Conservation (phyloP, 2,888 invertebrate genomes). For the Malthinus flaveolus region DNA sequence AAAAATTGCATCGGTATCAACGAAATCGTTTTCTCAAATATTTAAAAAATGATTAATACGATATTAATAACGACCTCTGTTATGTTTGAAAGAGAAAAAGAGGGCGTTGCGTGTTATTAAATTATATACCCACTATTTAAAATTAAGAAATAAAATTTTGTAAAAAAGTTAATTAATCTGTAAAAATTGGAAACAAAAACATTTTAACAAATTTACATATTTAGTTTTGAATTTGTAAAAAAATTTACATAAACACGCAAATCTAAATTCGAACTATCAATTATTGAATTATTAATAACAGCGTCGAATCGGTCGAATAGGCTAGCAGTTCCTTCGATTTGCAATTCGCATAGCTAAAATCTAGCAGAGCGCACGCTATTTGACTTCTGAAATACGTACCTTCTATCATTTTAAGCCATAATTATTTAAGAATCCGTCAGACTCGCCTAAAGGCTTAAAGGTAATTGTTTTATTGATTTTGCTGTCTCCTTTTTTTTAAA, state of each 20-base stretch:
- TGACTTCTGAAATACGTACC: constrained; percentile 25
- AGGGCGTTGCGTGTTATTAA: constrained; percentile 16
- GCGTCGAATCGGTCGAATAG: constrained; percentile 12
- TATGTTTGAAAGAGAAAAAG: constrained; percentile 16
- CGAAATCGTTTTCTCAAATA: constrained; percentile 12
- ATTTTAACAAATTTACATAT: constrained; percentile 21
- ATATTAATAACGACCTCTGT: constrained; percentile 33
- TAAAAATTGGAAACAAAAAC: too few relatives aligned
- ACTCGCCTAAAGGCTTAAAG: too few relatives aligned
- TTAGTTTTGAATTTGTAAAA: constrained; percentile 12
- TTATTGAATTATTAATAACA: constrained; percentile 32
- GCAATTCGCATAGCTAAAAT: constrained; percentile 20
- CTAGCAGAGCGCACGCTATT: constrained; percentile 13
- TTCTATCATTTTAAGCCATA: constrained; percentile 28
- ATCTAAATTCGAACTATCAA: constrained; percentile 22
- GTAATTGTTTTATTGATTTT: neutral
- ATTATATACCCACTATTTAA: constrained; percentile 17
- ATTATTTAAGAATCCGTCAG: constrained; percentile 28
- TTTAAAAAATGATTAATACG: constrained; percentile 29
- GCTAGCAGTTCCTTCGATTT: constrained; percentile 11
- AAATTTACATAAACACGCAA: constrained; percentile 30
- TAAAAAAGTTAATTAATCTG: neutral
- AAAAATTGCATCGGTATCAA: constrained; percentile 18
- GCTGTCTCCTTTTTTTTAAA: constrained; percentile 1
- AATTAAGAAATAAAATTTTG: constrained; percentile 9